phyloP scores from a whole-genome alignment of 2,113 vertebrate genomes.

The Hystrix cristata region DNA sequence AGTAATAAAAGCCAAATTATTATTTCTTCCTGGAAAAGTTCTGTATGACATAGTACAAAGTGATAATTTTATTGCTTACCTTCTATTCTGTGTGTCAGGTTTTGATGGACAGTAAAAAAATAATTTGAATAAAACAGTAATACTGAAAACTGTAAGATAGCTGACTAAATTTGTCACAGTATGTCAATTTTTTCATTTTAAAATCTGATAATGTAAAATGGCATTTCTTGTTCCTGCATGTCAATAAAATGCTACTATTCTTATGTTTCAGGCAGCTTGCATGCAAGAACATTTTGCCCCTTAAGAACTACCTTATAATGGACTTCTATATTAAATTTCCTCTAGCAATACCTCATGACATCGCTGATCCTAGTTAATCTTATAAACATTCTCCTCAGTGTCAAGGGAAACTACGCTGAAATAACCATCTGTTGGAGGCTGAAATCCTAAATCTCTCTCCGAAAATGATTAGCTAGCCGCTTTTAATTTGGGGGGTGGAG shows the following conservation, averaged over 20 bases:
- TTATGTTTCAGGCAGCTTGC: slow-evolving; percentile 53
- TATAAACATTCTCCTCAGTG: slow-evolving; percentile 72
- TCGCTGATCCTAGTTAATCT: slow-evolving; percentile 79
- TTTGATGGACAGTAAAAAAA: slow-evolving; percentile 49
- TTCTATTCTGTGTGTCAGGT: not conserved
- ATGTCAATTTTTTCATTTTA: slow-evolving; percentile 42
- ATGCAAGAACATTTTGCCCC: slow-evolving; percentile 62
- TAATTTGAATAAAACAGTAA: slow-evolving; percentile 38
- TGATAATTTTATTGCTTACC: slow-evolving; percentile 40
- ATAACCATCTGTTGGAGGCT: slow-evolving; percentile 69
- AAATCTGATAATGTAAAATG: slow-evolving; percentile 22
- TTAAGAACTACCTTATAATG: slow-evolving; percentile 57
- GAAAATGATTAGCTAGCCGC: slow-evolving; percentile 62
- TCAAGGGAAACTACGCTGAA: slow-evolving; percentile 61
- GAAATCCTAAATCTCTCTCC: slow-evolving; percentile 62
- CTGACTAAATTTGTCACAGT: slow-evolving; percentile 57
- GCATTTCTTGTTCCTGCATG: not conserved
- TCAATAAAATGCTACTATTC: not conserved
- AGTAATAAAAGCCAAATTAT: slow-evolving; percentile 40
- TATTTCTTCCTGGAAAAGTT: not conserved
- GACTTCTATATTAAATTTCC: slow-evolving; percentile 77
- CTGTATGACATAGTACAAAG: slow-evolving; percentile 15
- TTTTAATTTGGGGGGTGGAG: not conserved
- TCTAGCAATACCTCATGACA: slow-evolving; percentile 67
- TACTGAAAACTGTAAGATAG: not conserved